Evolutionary conservation across 2,888 invertebrate species (phyloP), one percentile per base, ranked within the genome.

Genomic region (Acrobasis suavella): DNA sequence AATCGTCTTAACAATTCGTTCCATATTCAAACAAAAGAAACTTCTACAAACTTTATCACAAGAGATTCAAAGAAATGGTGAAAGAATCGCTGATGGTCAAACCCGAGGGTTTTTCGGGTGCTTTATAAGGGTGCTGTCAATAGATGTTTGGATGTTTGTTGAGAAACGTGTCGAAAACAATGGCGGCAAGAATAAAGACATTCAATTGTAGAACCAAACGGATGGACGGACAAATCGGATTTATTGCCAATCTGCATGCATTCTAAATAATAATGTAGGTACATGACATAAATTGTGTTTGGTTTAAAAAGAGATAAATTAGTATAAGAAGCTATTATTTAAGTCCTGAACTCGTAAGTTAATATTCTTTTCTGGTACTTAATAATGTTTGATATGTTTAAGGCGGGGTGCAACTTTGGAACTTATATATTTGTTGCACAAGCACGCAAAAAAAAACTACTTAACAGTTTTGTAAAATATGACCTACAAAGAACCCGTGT

Each of bases 121-220:
- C 69, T 71, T 75, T 77, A 79, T 77, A 75, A 73, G 70, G 76
- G 69, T 72, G 68, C 67, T 73, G 75, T 75, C 74, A 79, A 81
- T 76, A 79, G 78, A 79, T 75, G 77, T 78, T 72, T 72, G 75
- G 72, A 74, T 81, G 74, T 82, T 82, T 82, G 77, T 70, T 66
- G 68, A 70, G 72, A 77, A 77, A 77, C 79, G 77, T 80, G 77
- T 66, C 64, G 72, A 73, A 85, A 76, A 86, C 85, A 86, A 86
- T 78, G 69, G 72, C 65, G 67, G 68, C 64, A 62, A 63, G 63
- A 50, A 71, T 68, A 72, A 76, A 82, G 81, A 73, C 7, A 72
- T 66, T 72, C 68, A 17, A 70, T 71, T 73, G 72, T 68, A 69
- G 70, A 73, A 70, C 70, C 70, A 8, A 32, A 22, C 12, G 50